Percentiles rank a stretch among this genome's conserved stretches.
phyloP scores from a whole-genome alignment of 2,113 vertebrate species.

The Rousettus leschenaultii region DNA sequence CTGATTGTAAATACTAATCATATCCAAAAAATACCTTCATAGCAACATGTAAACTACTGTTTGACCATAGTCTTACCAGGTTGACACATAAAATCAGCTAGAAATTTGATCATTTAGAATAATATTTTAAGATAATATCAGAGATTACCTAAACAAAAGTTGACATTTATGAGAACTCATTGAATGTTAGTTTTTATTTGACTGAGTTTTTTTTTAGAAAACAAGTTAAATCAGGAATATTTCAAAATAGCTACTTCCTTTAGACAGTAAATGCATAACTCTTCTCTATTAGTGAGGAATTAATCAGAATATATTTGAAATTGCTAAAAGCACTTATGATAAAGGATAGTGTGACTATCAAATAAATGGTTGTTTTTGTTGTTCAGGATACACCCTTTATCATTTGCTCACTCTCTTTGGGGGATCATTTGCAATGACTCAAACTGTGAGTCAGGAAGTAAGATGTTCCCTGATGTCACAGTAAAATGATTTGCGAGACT shows the following conservation, averaged over 20 bases:
- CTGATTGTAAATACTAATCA: background rate
- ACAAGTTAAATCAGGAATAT: background rate
- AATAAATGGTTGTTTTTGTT: background rate
- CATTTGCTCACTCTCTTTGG: background rate
- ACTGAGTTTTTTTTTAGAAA: background rate
- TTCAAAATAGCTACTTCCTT: conserved; percentile 9
- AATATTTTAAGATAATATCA: background rate
- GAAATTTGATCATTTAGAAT: conserved; percentile 2
- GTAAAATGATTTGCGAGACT: conserved; percentile 34
- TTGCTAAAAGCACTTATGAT: background rate
- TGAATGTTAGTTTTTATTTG: conserved; percentile 8
- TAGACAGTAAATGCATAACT: background rate
- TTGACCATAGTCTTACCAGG: background rate
- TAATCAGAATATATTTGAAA: background rate
- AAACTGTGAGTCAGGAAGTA: conserved; percentile 33
- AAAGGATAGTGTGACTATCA: background rate
- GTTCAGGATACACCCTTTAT: background rate
- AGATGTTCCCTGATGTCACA: background rate
- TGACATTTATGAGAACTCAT: background rate
- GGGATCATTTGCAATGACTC: conserved; percentile 11
- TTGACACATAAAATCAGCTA: background rate
- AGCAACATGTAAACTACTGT: background rate
- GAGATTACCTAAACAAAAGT: background rate
- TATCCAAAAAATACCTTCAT: background rate
- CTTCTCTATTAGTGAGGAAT: background rate